phyloP scores from a whole-genome alignment of 2,113 vertebrate genomes.

The Coptodon bakossiorum region DNA sequence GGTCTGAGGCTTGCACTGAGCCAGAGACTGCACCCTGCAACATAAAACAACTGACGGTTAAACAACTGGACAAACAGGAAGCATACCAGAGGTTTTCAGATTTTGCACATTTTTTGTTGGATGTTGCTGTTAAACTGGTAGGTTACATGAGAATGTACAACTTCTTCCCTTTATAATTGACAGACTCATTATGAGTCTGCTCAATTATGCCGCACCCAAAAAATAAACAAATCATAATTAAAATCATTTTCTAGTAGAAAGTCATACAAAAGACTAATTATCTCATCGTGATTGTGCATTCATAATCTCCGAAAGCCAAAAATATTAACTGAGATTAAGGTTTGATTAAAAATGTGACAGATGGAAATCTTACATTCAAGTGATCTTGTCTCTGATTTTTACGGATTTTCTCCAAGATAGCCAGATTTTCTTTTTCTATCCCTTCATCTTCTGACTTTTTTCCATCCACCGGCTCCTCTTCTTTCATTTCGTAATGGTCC shows the following conservation, averaged over 20 bases:
- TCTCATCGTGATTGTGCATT: neutral
- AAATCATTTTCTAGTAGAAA: neutral
- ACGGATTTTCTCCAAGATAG: conserved; percentile 95
- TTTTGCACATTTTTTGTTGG: neutral
- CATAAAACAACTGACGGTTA: neutral
- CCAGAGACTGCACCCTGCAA: conserved; percentile 92
- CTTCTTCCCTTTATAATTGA: neutral
- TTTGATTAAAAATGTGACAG: neutral
- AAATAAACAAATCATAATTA: neutral
- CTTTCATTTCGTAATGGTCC: conserved; percentile 96
- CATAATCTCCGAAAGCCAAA: neutral
- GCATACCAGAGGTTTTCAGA: neutral
- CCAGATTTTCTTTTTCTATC: conserved; percentile 96
- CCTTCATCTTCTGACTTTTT: conserved; percentile 97
- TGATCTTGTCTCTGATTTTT: conserved; percentile 99
- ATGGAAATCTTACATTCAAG: conserved; percentile 85
- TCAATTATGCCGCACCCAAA: neutral
- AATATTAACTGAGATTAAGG: neutral
- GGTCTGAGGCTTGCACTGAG: conserved; percentile 97
- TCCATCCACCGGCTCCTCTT: conserved; percentile 88
- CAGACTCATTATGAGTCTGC: neutral
- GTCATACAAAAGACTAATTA: neutral
- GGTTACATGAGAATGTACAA: neutral
- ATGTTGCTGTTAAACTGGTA: neutral
- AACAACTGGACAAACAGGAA: neutral